A percentile compares a stretch with the other conserved stretches of the same genome.
These are phyloP conservation scores for Malurus splendens DNA, from an alignment of 2,797 vertebrate genomes.

Conservation along the genomic window DNA sequence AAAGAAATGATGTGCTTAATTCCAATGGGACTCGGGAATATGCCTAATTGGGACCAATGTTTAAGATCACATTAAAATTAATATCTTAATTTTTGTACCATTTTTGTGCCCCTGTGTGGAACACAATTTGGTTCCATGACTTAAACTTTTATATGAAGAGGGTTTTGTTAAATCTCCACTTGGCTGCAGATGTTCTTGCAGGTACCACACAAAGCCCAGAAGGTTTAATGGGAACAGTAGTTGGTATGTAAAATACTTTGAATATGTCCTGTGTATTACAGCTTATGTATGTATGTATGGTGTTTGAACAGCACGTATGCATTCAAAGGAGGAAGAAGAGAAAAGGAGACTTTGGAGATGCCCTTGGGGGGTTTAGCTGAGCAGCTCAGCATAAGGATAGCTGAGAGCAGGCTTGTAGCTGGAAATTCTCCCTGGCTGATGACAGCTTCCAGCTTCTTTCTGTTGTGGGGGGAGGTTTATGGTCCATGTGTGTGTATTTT, in stretches of 20 bases:
- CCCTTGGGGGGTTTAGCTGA: neutral
- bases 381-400: neutral
- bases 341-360: slow-evolving; percentile 5
- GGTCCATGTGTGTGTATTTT: neutral
- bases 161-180: neutral
- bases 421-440: neutral
- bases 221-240: neutral
- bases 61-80: slow-evolving; percentile 58
- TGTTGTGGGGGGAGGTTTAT: neutral
- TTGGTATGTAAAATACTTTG: neutral
- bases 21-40: slow-evolving; percentile 39
- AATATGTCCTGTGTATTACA: neutral
- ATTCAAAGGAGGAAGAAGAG: slow-evolving; percentile 19
- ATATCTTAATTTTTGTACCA: slow-evolving; percentile 38
- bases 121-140: neutral
- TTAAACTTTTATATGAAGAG: neutral
- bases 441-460: neutral
- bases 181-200: neutral
- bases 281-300: neutral
- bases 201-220: neutral
- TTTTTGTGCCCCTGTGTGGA: neutral
- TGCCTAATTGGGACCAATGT: slow-evolving; percentile 40
- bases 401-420: neutral
- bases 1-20: slow-evolving; percentile 47
- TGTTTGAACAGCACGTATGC: neutral